A percentile compares a stretch with the other conserved stretches of the same genome.
Evolutionary conservation across 2,113 vertebrate genomes (phyloP).

Genomic region (Rhynchomys soricoides): DNA sequence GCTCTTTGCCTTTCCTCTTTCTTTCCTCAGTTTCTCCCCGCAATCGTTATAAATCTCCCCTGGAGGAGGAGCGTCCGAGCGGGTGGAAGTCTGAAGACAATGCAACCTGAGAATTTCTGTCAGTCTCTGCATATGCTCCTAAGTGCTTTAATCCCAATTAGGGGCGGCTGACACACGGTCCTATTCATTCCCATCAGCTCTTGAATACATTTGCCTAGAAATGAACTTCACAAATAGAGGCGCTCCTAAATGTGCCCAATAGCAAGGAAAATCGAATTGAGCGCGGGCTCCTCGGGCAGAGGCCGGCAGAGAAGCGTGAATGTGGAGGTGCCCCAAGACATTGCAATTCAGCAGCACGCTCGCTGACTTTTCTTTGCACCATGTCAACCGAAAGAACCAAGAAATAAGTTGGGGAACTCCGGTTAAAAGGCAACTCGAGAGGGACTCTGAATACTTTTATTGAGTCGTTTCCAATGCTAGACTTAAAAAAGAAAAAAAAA

Average conservation of each 20-base stretch:
- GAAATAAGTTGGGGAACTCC: slow-evolving; percentile 90
- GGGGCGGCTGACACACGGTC: slow-evolving; percentile 99
- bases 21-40: slow-evolving; percentile 83
- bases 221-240: slow-evolving; percentile 98
- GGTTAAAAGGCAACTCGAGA: slow-evolving; percentile 91
- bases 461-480: slow-evolving; percentile 85
- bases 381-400: slow-evolving; percentile 95
- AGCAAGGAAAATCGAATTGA: slow-evolving; percentile 99
- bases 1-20: slow-evolving; percentile 79
- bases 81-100: slow-evolving; percentile 94
- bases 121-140: slow-evolving; percentile 97
- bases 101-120: slow-evolving; percentile 96
- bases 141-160: slow-evolving; percentile 99
- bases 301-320: slow-evolving; percentile 97
- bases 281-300: slow-evolving; percentile 92
- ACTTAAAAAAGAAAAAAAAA: slow-evolving; percentile 63
- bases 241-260: slow-evolving; percentile 95
- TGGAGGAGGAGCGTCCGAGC: slow-evolving; percentile 85
- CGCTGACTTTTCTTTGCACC: slow-evolving; percentile 95
- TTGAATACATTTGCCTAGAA: slow-evolving; percentile 99
- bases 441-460: slow-evolving; percentile 92
- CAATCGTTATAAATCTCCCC: slow-evolving; percentile 82
- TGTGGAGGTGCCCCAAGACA: slow-evolving; percentile 99
- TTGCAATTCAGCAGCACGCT: slow-evolving; percentile 95
- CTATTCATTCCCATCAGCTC: slow-evolving; percentile 94